phyloP scores from a whole-genome alignment of 2,113 vertebrate genomes.

The Lichenostomus cassidix region DNA sequence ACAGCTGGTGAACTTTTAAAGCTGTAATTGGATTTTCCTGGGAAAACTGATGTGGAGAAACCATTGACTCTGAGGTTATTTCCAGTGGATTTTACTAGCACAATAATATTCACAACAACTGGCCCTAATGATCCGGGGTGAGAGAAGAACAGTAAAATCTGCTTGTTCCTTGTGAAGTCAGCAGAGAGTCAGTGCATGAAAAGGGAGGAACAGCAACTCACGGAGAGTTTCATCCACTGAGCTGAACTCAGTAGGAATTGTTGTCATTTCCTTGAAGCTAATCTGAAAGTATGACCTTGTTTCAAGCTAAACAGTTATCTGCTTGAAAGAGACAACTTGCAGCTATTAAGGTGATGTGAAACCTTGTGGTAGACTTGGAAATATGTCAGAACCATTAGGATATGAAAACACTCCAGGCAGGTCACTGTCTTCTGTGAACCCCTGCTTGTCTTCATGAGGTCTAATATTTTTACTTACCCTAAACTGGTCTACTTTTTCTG shows the following conservation, averaged over 20 bases:
- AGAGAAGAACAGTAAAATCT: neutral
- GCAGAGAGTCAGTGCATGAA: neutral
- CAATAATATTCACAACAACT: neutral
- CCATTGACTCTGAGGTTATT: neutral
- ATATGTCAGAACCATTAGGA: neutral
- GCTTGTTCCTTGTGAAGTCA: neutral
- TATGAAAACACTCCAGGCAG: neutral
- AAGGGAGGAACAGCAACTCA: neutral
- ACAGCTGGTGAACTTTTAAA: neutral
- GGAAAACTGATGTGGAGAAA: neutral
- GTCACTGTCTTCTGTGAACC: neutral
- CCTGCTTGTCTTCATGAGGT: neutral
- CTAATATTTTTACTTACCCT: neutral
- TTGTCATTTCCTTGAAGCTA: neutral
- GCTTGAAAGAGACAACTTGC: neutral
- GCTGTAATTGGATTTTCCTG: neutral
- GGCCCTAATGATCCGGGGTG: rapidly evolving
- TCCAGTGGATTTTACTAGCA: neutral
- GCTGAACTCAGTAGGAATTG: neutral
- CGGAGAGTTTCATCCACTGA: neutral
- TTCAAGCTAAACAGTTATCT: neutral
- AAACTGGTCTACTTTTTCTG: neutral
- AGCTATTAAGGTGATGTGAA: neutral
- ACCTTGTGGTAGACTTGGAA: neutral
- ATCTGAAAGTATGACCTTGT: neutral